Evolutionary conservation across 2,113 vertebrate species (phyloP), one percentile per base, ranked within the genome.

Genomic region (Furnarius figulus): DNA sequence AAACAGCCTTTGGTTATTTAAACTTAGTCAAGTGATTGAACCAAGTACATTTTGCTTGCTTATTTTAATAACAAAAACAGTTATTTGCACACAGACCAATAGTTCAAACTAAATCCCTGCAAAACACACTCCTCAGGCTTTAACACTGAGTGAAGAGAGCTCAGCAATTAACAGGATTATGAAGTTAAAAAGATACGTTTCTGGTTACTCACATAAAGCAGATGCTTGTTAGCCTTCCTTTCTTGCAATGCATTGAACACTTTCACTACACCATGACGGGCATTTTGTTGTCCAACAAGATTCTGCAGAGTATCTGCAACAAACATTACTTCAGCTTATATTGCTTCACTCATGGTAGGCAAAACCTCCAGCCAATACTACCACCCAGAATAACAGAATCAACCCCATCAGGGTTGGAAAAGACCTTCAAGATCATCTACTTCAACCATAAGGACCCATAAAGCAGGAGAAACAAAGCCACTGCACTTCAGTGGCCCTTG

Each of bases 231-330:
- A 97, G 99, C 99, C 94, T 97, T 98, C 71, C 98, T 98, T 97
- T 99, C 99, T 98, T 99, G 99, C 88, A 99, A 95, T 1, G 98
- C 99, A 27, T 98, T 99, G 97, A 99, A 99, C 97, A 99, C 98
- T 98, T 99, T 99, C 95, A 99, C 99, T 95, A 99, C 98, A 52
- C 99, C 99, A 6, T 99, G 98, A 58, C 99, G 98, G 37, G 99
- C 99, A 24, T 99, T 99, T 97, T 99, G 99, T 93, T 99, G 99
- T 96, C 99, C 99, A 71, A 99, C 99, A 21, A 99, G 98, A 97
- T 98, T 99, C 96, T 99, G 98, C 75, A 99, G 98, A 68, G 98
- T 98, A 98, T 99, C 99, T 99, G 96, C 73, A 97, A 98, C 68
- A 93, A 61, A 96, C 0, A 4, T 53, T 31, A 65, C 55, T 70